Evolutionary conservation across 1,140 invertebrate species (phyloP).

Genomic region (Sarcophaga peregrina): DNA sequence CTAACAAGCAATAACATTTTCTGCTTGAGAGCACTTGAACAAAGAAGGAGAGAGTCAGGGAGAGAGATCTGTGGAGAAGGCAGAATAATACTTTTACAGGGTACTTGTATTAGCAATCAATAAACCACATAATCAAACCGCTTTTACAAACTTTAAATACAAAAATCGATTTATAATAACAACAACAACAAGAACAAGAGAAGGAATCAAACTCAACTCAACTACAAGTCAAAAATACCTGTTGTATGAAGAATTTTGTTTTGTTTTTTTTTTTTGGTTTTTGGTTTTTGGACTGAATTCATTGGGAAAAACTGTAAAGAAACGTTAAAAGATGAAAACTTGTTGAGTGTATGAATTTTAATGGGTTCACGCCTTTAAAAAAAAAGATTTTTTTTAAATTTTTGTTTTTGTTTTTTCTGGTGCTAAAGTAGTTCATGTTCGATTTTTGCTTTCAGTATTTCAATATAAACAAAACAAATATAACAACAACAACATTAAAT

Average conservation of each 20-base stretch:
- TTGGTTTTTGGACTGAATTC: not conserved
- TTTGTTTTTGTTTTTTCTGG: no score
- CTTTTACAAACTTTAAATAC: conserved; percentile 10
- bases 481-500: not conserved
- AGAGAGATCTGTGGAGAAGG: not conserved
- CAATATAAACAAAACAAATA: no score
- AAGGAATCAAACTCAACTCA: not conserved
- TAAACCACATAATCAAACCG: conserved; percentile 15
- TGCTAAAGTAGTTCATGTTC: conserved; percentile 16
- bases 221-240: not conserved
- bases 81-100: not conserved
- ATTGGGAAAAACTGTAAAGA: not conserved
- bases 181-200: not conserved
- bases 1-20: conserved; percentile 8
- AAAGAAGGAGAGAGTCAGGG: not conserved
- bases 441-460: not conserved
- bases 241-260: not conserved
- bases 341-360: conserved; percentile 11
- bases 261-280: not conserved
- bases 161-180: not conserved
- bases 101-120: not conserved
- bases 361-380: conserved; percentile 12
- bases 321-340: conserved; percentile 22
- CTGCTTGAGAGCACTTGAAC: conserved; percentile 16
- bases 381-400: not conserved